Evolutionary conservation across 1,140 invertebrate genomes (phyloP).

Genomic region (Heliothis virescens): DNA sequence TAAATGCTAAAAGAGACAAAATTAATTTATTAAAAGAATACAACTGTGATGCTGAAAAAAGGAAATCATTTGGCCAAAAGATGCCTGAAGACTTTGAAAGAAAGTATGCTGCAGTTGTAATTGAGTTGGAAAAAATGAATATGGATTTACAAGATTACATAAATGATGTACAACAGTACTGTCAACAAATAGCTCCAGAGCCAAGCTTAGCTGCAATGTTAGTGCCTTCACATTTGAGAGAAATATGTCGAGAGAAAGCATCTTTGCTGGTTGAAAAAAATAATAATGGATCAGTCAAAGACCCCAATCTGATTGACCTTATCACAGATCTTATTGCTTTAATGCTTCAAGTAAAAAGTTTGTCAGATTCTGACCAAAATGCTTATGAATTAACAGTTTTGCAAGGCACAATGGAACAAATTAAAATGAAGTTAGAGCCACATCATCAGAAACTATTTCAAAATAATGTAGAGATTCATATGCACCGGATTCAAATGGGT

Average conservation of each 20-base stretch:
- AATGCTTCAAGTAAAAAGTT: slow-evolving; percentile 96
- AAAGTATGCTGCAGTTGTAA: slow-evolving; percentile 94
- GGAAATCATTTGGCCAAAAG: slow-evolving; percentile 91
- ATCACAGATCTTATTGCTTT: slow-evolving; percentile 96
- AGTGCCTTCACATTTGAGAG: slow-evolving; percentile 94
- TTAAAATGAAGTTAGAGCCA: slow-evolving; percentile 92
- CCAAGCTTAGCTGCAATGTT: slow-evolving; percentile 95
- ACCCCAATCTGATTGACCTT: slow-evolving; percentile 90
- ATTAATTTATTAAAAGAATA: slow-evolving; percentile 94
- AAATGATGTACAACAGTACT: slow-evolving; percentile 93
- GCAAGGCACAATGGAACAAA: slow-evolving; percentile 96
- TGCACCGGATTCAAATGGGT: slow-evolving; percentile 96
- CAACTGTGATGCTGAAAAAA: slow-evolving; percentile 96
- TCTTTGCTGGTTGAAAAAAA: slow-evolving; percentile 92
- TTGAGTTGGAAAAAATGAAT: slow-evolving; percentile 97
- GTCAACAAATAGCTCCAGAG: slow-evolving; percentile 95
- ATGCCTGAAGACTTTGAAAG: slow-evolving; percentile 95
- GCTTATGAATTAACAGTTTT: slow-evolving; percentile 97
- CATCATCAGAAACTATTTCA: slow-evolving; percentile 95
- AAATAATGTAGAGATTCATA: slow-evolving; percentile 96
- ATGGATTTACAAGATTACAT: slow-evolving; percentile 94
- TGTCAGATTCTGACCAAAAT: slow-evolving; percentile 96
- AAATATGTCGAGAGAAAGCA: slow-evolving; percentile 95
- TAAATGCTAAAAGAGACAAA: slow-evolving; percentile 93
- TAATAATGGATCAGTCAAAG: slow-evolving; percentile 88